Conservation (phyloP, 2,797 vertebrate species). For the Galago senegalensis region DNA sequence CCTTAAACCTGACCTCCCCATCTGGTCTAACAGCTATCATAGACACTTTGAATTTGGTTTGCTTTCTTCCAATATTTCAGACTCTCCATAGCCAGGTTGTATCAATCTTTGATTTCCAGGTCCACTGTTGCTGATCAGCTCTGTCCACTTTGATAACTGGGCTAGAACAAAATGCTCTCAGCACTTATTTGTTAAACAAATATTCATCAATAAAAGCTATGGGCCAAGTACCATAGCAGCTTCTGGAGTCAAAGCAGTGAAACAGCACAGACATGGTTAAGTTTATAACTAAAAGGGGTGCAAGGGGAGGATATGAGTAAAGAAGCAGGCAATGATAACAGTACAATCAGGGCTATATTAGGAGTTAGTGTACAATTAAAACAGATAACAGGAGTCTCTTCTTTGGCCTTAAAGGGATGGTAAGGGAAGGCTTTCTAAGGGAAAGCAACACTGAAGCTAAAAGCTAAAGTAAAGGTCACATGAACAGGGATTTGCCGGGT, state of each 20-base stretch:
- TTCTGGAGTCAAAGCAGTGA: background rate
- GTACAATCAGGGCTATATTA: background rate
- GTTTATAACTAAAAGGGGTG: background rate
- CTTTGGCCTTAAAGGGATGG: background rate
- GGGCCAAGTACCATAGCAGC: background rate
- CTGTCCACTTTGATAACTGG: background rate
- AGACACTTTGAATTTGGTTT: background rate
- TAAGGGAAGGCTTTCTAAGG: background rate
- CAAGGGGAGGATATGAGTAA: background rate
- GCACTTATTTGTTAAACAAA: background rate
- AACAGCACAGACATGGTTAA: background rate
- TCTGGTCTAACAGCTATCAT: background rate
- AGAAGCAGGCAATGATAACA: background rate
- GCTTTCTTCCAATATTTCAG: background rate
- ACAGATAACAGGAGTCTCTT: background rate
- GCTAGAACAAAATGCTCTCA: background rate
- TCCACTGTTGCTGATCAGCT: background rate
- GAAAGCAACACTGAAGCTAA: background rate
- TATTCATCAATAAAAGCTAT: background rate
- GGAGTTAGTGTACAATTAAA: background rate
- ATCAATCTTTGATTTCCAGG: background rate
- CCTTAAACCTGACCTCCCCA: no score
- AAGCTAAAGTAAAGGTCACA: background rate
- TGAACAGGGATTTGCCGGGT: background rate
- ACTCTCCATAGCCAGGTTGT: background rate